Conservation (phyloP, 2,797 vertebrate genomes). For the Hyperoplus lanceolatus region DNA sequence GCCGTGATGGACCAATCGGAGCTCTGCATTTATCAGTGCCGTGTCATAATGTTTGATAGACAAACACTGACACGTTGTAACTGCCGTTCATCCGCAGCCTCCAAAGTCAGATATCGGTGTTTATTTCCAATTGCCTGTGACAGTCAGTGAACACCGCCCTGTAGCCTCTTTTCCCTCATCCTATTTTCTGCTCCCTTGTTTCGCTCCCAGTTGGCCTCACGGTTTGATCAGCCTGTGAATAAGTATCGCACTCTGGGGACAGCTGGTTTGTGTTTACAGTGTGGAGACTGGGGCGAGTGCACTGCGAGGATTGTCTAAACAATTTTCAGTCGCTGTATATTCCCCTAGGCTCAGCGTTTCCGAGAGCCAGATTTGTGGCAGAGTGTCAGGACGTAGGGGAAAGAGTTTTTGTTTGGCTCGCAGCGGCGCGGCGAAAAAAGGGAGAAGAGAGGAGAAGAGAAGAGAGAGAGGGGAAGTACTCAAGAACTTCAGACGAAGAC, state of each 20-base stretch:
- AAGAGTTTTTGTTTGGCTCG: conserved; percentile 67
- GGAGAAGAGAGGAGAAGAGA: conserved; percentile 37
- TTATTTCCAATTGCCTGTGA: conserved; percentile 70
- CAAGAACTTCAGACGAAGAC: conserved; percentile 67
- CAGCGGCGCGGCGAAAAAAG: conserved; percentile 42
- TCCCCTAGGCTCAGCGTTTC: conserved; percentile 70
- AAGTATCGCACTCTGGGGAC: conserved; percentile 72
- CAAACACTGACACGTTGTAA: conserved; percentile 48
- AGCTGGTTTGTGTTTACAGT: conserved; percentile 83
- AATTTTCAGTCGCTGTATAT: conserved; percentile 74
- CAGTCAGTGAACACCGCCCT: conserved; percentile 45
- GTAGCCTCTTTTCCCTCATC: conserved; percentile 46
- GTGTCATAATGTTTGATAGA: conserved; percentile 45
- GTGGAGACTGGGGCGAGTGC: conserved; percentile 68
- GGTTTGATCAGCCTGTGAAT: conserved; percentile 72
- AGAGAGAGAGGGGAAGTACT: conserved; percentile 45
- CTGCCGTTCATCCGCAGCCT: conserved; percentile 48
- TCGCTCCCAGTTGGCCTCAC: conserved; percentile 49
- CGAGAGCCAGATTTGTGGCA: conserved; percentile 71
- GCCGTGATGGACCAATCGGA: too few relatives aligned
- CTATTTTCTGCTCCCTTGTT: conserved; percentile 47
- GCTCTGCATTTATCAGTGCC: too few relatives aligned
- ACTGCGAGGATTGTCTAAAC: conserved; percentile 79
- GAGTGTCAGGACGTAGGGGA: conserved; percentile 61
- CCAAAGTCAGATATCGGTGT: conserved; percentile 55